Percentiles rank a stretch among this genome's conserved stretches.
phyloP scores from a whole-genome alignment of 2,888 invertebrate genomes.

The Muscina levida region DNA sequence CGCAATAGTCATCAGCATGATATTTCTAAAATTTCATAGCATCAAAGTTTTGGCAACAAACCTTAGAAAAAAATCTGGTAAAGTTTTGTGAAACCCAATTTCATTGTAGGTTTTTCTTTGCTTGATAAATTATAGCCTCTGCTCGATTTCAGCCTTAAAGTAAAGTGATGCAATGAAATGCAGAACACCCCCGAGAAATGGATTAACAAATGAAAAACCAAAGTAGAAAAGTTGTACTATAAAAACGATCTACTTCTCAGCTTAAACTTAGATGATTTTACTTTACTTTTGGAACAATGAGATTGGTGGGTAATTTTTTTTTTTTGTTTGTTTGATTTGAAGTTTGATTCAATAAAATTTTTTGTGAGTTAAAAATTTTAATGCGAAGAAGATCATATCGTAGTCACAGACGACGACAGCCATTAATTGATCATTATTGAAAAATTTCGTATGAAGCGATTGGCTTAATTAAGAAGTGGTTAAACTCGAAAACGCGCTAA shows the following conservation, averaged over 20 bases:
- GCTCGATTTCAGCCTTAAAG: conserved; percentile 38
- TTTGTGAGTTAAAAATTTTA: too few species aligned
- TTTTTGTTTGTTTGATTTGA: too few species aligned
- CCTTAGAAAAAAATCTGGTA: neutral
- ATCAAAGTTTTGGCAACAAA: neutral
- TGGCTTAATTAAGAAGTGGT: too few species aligned
- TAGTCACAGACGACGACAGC: too few species aligned
- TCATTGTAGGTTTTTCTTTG: neutral
- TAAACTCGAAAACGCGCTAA: too few species aligned
- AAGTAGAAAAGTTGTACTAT: neutral
- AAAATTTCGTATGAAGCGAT: too few species aligned
- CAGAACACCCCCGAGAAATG: neutral
- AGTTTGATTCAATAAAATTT: too few species aligned
- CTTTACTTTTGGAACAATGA: too few species aligned
- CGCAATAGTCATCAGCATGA: neutral
- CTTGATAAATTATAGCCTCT: conserved; percentile 54
- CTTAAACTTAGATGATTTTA: conserved; percentile 3
- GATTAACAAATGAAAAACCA: too few species aligned
- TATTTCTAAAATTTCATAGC: neutral
- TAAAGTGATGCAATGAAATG: conserved; percentile 58
- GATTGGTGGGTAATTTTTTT: too few species aligned
- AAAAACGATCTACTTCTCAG: conserved; percentile 8
- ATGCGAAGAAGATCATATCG: too few species aligned
- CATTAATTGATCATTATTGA: too few species aligned
- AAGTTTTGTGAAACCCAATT: neutral